Base-by-base conservation (phyloP, 2,888 invertebrate genomes). In the Xylota sylvarum region DNA sequence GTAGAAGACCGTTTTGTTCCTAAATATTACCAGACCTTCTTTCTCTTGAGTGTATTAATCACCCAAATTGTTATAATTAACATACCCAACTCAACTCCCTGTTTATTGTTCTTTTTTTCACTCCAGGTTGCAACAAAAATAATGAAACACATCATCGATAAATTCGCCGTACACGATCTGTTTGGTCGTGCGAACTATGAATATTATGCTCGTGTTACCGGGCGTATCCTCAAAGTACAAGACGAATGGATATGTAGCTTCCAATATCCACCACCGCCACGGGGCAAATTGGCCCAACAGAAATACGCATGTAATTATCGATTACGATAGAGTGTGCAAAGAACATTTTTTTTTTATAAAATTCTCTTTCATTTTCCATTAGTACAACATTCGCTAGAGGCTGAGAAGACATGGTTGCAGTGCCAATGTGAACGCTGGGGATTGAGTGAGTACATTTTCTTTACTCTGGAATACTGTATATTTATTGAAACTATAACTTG, bases 211-310 rank as follows among this genome's bases (percentile, higher is more conserved):
- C 94, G 98, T 46, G 98, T 98, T 78, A 98, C 98, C 19, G 98
- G 98, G 0, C 94, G 98, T 73, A 97, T 98, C 88, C 94, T 98
- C 88, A 96, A 97, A 90, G 97, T 98, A 67, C 97, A 97, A 93
- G 97, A 98, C 92, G 97, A 98, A 93, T 98, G 98, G 97, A 97
- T 98, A 90, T 98, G 98, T 93, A 97, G 97, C 89, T 98, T 98
- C 93, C 95, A 97, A 88, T 97, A 97, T 93, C 97, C 97, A 58
- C 97, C 97, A 67, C 95, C 95, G 88, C 95, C 95, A 52, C 91
- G 93, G 80, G 94, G 94, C 86, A 94, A 94, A 89, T 93, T 94
- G 81, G 95, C 95, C 81, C 95, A 95, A 91, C 95, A 95, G 89
- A 94, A 95, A 88, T 95, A 95, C 92, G 94, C 95, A 89, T 94